Conservation (phyloP, 64 coral and sea anemone species). For the Pocillopora verrucosa region DNA sequence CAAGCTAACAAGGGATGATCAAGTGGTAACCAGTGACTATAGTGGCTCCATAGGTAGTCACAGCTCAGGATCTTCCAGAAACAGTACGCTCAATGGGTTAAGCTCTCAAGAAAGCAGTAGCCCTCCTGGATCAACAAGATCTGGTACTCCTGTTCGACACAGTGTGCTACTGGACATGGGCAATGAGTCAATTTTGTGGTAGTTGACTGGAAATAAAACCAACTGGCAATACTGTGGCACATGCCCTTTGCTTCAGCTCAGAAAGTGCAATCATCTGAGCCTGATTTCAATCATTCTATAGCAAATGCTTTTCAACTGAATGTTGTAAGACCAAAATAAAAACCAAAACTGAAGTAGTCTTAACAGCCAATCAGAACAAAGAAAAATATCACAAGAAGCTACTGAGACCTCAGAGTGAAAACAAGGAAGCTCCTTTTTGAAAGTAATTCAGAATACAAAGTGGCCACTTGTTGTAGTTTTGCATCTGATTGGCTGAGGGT, state of each 20-base stretch:
- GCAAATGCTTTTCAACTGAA: no score
- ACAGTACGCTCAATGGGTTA: constrained; percentile 25
- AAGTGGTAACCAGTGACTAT: constrained; percentile 35
- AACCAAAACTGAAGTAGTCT: no score
- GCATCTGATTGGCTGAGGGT: no score
- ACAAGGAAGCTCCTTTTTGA: no score
- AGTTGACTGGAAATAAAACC: not conserved
- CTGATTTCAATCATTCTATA: no score
- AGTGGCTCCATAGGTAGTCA: constrained; percentile 53
- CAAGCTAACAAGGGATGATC: constrained; percentile 49
- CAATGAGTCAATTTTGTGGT: constrained; percentile 33
- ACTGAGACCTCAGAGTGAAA: no score
- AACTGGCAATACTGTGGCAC: no score
- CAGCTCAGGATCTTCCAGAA: constrained; percentile 48
- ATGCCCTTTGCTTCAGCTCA: not conserved
- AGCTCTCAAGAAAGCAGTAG: constrained; percentile 12
- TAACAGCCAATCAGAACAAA: no score
- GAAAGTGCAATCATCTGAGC: not conserved
- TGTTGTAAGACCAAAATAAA: no score
- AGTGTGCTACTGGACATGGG: constrained; percentile 10
- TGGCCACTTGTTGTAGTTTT: no score
- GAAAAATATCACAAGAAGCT: no score
- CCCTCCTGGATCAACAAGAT: constrained; percentile 18
- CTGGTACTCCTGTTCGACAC: not conserved
- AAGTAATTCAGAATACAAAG: no score